Evolutionary conservation across 2,113 vertebrate species (phyloP), one percentile per base, ranked within the genome.

Genomic region (Cyprinodon brontotheroides): DNA sequence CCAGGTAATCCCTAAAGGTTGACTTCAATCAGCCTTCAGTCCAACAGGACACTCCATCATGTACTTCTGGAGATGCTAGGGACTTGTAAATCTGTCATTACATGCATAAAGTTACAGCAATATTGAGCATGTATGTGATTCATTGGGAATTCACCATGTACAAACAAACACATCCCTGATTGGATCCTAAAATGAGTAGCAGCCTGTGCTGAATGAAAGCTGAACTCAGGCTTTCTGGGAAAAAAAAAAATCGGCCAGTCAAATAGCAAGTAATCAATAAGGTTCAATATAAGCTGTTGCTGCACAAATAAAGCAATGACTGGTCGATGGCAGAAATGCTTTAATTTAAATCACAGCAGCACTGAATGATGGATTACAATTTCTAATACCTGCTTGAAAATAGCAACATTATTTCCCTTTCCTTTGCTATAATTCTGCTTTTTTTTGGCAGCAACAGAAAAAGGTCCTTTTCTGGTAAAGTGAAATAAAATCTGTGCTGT

Each of bases 301-400:
- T 83, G 85, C 82, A 83, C 79, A 88, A 88, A 88, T 90, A 87
- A 86, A 87, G 80, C 78, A 87, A 89, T 88, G 85, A 84, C 83
- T 81, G 67, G 53, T 80, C 67, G 74, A 86, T 78, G 82, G 85
- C 78, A 82, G 70, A 91, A 91, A 87, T 74, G 36, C 68, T 87
- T 82, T 82, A 15, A 83, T 88, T 85, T 83, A 70, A 80, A 68
- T 53, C 38, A 79, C 65, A 39, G 48, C 15, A 11, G 74, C 11
- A 3, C 63, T 74, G 47, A 29, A 74, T 83, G 82, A 90, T 87
- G 84, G 79, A 90, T 89, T 63, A 69, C 67, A 78, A 73, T 79
- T 81, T 69, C 80, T 68, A 50, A 61, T 67, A 72, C 67, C 75
- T 3, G 64, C 64, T 79, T 70, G 73, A 73, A 72, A 70, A 80